phyloP scores from a whole-genome alignment of 2,888 invertebrate genomes.

The Athrips mouffetella region DNA sequence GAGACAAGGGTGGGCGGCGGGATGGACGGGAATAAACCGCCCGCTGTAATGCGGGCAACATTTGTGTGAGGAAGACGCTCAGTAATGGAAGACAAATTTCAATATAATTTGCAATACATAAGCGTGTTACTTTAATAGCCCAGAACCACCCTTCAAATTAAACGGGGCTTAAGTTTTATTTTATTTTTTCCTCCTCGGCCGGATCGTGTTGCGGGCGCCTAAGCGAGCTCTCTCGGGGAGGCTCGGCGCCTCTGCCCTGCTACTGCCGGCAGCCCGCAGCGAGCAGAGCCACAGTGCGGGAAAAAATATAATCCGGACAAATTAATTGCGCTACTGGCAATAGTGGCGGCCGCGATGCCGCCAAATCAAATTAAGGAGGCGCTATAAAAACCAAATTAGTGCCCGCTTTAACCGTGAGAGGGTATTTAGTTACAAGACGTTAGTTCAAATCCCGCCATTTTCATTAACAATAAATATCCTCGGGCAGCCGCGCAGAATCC shows the following conservation, averaged over 20 bases:
- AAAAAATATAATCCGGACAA: conserved; percentile 78
- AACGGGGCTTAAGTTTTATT: conserved; percentile 79
- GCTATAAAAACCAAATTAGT: conserved; percentile 80
- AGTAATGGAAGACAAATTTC: conserved; percentile 79
- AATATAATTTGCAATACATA: conserved; percentile 80
- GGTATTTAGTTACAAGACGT: conserved; percentile 79
- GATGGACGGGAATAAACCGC: conserved; percentile 74
- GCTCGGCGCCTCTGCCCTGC: conserved; percentile 42
- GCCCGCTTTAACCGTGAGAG: conserved; percentile 78
- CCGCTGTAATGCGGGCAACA: conserved; percentile 77
- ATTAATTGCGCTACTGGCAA: conserved; percentile 77
- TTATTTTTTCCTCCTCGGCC: conserved; percentile 72
- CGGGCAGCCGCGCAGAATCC: conserved; percentile 73
- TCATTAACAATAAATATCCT: conserved; percentile 80
- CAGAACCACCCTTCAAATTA: conserved; percentile 80
- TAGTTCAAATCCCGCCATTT: conserved; percentile 78
- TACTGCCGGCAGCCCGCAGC: conserved; percentile 40
- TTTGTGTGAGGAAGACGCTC: conserved; percentile 77
- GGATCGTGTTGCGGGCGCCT: conserved; percentile 59
- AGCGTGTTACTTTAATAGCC: conserved; percentile 80
- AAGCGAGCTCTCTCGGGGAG: conserved; percentile 34
- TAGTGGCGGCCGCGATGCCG: conserved; percentile 75
- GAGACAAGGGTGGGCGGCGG: conserved; percentile 75
- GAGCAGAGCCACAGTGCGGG: conserved; percentile 42
- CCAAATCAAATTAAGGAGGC: conserved; percentile 79